Conservation (phyloP, 1,140 invertebrate species). For the Brachystomella parvula region DNA sequence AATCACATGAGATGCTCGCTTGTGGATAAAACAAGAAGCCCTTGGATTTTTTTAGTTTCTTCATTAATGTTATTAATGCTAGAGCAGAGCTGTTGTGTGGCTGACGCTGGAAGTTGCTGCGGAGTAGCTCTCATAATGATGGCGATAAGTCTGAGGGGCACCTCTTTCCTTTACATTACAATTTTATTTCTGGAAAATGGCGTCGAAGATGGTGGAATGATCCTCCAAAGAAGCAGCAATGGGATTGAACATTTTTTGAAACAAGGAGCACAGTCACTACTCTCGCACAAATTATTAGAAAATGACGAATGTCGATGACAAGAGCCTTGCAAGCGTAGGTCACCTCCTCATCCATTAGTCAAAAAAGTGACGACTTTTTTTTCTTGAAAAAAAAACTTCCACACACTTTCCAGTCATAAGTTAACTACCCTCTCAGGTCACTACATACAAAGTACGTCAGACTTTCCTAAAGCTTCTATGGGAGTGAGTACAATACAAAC, state of each 20-base stretch:
- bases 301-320: background rate
- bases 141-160: background rate
- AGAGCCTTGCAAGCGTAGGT: background rate
- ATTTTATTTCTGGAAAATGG: background rate
- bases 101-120: background rate
- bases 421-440: slow-evolving; percentile 11
- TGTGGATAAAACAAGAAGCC: background rate
- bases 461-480: background rate
- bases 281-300: background rate
- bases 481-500: slow-evolving; percentile 8
- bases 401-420: background rate
- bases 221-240: background rate
- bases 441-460: slow-evolving; percentile 9
- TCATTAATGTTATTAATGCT: background rate
- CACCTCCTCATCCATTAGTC: background rate
- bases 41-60: background rate
- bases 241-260: background rate
- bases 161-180: background rate
- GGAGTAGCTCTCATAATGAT: background rate
- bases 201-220: slow-evolving; percentile 4
- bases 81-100: background rate
- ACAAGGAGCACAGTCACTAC: slow-evolving; percentile 7
- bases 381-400: background rate
- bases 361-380: background rate
- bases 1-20: background rate